These are phyloP conservation scores for Motacilla alba DNA, from an alignment of 2,113 vertebrate species.

Conservation along the genomic window DNA sequence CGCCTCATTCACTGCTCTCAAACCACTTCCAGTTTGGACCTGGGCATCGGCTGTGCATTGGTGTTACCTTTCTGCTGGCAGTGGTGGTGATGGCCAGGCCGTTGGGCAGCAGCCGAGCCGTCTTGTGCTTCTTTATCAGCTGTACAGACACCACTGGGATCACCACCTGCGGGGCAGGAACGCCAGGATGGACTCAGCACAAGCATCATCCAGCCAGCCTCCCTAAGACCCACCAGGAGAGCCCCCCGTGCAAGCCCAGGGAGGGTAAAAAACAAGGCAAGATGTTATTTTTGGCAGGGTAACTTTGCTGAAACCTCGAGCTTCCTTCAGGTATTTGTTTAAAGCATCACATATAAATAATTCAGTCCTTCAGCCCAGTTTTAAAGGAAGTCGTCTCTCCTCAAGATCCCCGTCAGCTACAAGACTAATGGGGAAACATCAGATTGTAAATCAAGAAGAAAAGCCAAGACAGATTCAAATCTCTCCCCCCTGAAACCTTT, in stretches of 20 bases:
- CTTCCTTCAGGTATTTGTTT: neutral
- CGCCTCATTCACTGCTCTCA: rapidly evolving
- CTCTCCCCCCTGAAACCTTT: neutral
- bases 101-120: constrained; percentile 90
- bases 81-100: constrained; percentile 93
- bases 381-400: neutral
- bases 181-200: neutral
- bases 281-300: neutral
- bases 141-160: constrained; percentile 88
- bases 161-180: constrained; percentile 76
- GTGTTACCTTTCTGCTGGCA: constrained; percentile 86
- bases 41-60: neutral
- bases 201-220: too few species aligned
- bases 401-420: neutral
- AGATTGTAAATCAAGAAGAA: neutral
- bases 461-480: neutral
- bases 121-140: constrained; percentile 94
- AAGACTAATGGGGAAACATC: neutral
- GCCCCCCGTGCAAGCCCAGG: rapidly evolving
- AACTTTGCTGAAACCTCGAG: neutral
- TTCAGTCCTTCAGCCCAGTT: constrained; percentile 15
- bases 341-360: constrained; percentile 33
- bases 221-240: neutral
- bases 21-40: rapidly evolving
- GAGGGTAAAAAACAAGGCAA: neutral